phyloP scores from a whole-genome alignment of 2,888 invertebrate species.

The Leucozona laternaria region DNA sequence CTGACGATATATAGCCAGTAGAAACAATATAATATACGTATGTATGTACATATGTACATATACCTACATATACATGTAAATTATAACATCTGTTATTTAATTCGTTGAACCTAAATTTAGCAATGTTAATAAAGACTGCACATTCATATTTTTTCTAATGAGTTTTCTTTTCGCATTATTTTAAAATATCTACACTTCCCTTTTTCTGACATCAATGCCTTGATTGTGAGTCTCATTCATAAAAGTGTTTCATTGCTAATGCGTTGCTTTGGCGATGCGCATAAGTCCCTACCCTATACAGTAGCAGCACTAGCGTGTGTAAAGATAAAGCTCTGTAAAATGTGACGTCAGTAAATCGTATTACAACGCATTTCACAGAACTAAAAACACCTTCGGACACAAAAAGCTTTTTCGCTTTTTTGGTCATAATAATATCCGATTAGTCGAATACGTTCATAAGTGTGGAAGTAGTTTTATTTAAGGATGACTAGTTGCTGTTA shows the following conservation, averaged over 20 bases:
- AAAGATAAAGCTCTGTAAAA: conserved; percentile 23
- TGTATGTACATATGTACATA: too few species aligned
- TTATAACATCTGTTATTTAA: too few species aligned
- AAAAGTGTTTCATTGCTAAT: conserved; percentile 47
- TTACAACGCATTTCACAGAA: conserved; percentile 44
- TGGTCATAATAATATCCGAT: not conserved
- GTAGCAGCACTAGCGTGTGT: conserved; percentile 18
- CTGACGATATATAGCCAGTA: too few species aligned
- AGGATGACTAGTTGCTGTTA: too few species aligned
- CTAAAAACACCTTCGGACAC: conserved; percentile 3
- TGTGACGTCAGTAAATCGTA: conserved; percentile 53
- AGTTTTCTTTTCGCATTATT: conserved; percentile 8
- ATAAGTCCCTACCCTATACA: conserved; percentile 24
- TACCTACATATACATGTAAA: too few species aligned
- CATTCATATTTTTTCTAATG: not conserved
- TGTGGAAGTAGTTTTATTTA: too few species aligned
- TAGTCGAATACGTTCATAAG: too few species aligned
- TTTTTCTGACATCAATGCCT: conserved; percentile 32
- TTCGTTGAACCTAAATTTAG: not conserved
- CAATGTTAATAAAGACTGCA: not conserved
- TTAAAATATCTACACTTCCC: conserved; percentile 53
- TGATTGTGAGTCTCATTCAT: conserved; percentile 63
- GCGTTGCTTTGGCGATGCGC: conserved; percentile 42
- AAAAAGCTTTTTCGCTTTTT: conserved; percentile 52
- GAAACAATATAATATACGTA: too few species aligned